Conservation (phyloP, 2,888 invertebrate species). For the Mesorhabditis spiculigera region DNA sequence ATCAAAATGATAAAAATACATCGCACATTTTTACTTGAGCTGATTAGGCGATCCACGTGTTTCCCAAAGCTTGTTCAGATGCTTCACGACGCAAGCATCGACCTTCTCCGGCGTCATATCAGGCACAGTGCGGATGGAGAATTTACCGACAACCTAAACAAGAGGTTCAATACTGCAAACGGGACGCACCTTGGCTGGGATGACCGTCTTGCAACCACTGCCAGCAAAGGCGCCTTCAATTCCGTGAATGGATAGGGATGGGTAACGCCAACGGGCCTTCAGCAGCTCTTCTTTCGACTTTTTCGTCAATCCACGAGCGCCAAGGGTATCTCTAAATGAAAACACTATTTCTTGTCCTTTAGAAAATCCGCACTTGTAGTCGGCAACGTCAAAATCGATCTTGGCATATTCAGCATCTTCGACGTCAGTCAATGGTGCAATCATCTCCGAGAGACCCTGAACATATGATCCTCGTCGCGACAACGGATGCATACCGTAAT, state of each 20-base stretch:
- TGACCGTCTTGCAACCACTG: conserved; percentile 79
- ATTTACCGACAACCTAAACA: conserved; percentile 86
- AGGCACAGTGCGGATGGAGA: conserved; percentile 93
- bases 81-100: conserved; percentile 71
- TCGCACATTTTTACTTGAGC: conserved; percentile 68
- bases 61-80: conserved; percentile 75
- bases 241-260: conserved; percentile 87
- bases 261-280: conserved; percentile 92
- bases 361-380: conserved; percentile 17
- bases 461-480: conserved; percentile 6
- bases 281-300: conserved; percentile 73
- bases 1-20: neutral
- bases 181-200: conserved; percentile 30
- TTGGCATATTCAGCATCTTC: conserved; percentile 70
- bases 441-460: conserved; percentile 78
- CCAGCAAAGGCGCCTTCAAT: conserved; percentile 91
- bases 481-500: conserved; percentile 17
- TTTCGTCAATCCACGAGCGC: conserved; percentile 69
- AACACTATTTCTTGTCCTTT: neutral
- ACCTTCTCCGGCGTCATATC: conserved; percentile 81
- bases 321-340: conserved; percentile 72
- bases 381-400: conserved; percentile 77
- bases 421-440: conserved; percentile 65
- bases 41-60: conserved; percentile 74
- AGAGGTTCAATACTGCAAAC: neutral